Evolutionary conservation across 2,113 vertebrate species (phyloP).

Genomic region (Isichthys henryi): DNA sequence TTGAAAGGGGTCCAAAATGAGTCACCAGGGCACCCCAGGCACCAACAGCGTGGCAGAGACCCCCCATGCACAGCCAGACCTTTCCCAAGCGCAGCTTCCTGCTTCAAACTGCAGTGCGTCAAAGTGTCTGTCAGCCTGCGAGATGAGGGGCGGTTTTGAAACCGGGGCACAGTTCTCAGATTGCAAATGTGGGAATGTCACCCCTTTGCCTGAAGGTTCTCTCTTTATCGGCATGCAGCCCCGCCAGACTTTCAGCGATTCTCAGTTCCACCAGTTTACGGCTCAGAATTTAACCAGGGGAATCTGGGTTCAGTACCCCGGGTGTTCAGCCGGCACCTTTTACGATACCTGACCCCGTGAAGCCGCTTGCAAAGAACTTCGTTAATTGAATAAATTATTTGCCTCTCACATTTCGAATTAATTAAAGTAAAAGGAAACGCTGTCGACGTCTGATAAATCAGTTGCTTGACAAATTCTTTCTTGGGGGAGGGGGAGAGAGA

Average conservation of each 20-base stretch:
- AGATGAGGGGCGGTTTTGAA: not conserved
- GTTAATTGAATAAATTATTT: not conserved
- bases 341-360: not conserved
- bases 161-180: not conserved
- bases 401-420: not conserved
- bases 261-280: not conserved
- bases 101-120: not conserved
- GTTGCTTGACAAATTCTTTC: not conserved
- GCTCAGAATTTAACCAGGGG: not conserved
- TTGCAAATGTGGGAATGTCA: not conserved
- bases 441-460: not conserved
- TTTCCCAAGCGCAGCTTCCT: not conserved
- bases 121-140: not conserved
- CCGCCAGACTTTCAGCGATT: not conserved
- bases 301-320: not conserved
- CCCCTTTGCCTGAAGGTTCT: not conserved
- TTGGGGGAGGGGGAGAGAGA: not conserved
- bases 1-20: conserved; percentile 3
- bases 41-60: conserved; percentile 32
- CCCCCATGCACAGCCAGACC: conserved; percentile 20
- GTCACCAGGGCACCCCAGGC: conserved; percentile 26
- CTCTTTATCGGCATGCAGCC: not conserved
- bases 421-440: not conserved
- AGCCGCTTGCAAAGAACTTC: not conserved
- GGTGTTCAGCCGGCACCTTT: not conserved